Evolutionary conservation across 2,113 vertebrate genomes (phyloP).

Genomic region (Amphiprion ocellaris): DNA sequence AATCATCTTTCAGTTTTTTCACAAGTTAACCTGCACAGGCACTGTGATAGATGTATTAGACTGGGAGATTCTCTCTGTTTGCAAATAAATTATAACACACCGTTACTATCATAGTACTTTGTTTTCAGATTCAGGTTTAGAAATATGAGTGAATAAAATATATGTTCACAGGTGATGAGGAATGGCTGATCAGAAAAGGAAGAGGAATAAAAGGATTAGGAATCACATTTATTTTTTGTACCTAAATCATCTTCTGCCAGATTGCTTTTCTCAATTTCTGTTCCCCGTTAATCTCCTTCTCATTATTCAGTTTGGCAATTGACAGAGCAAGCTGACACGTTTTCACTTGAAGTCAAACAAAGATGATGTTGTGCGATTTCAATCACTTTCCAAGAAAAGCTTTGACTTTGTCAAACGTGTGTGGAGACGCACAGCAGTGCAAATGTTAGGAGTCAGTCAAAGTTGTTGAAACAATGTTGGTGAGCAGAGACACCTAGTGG

Average conservation of each 20-base stretch:
- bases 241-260: not conserved
- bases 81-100: not conserved
- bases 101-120: not conserved
- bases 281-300: conserved; percentile 5
- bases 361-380: conserved; percentile 33
- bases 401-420: conserved; percentile 18
- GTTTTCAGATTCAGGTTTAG: not conserved
- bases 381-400: conserved; percentile 38
- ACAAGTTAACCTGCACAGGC: not conserved
- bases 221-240: not conserved
- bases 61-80: conserved; percentile 1
- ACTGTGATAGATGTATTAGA: not conserved
- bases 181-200: conserved; percentile 10
- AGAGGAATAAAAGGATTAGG: not conserved
- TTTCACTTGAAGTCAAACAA: conserved; percentile 44
- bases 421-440: not conserved
- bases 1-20: conserved; percentile 16
- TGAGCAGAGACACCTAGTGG: conserved; percentile 76
- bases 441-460: not conserved
- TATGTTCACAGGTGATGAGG: not conserved
- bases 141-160: not conserved
- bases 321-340: conserved; percentile 49
- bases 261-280: conserved; percentile 19
- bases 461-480: conserved; percentile 30
- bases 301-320: conserved; percentile 49